Evolutionary conservation across 2,888 invertebrate genomes (phyloP), one percentile per base, ranked within the genome.

Genomic region (Aromia moschata): DNA sequence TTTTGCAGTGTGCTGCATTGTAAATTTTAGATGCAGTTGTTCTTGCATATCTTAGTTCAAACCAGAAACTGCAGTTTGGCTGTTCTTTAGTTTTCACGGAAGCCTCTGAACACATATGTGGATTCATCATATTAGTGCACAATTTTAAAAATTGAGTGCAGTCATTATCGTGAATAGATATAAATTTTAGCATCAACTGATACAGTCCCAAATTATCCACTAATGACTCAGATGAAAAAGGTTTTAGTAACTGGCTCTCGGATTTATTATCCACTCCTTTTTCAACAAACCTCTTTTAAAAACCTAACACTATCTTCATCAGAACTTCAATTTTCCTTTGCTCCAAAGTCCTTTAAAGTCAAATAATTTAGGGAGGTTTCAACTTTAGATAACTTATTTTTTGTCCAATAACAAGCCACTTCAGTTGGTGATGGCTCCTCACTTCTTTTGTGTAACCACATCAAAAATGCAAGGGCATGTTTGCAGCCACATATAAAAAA

Each of bases 381-480:
- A 25, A 4, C 25, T 9, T 5, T 5, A 25, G 10, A 41, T 4
- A 57, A 33, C 20, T 12, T 25, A 44, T 38, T 16, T 25, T 56
- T 60, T 33, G 31, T 31, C 64, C 65, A 65, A 37, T 64, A 67
- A 38, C 54, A 64, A 36, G 33, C 37, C 1, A 57, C 44, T 49
- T 43, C 45, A 30, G 64, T 65, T 10, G 33, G 9, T 31, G 69
- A 60, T 18, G 64, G 65, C 44, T 69, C 65, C 51, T 64, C 65
- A 56, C 57, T 61, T 15, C 67, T 44, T 20, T 66, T 47, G 46
- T 69, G 68, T 1, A 70, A 18, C 67, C 69, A 66, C 59, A 62
- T 62, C 18, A 64, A 36, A 54, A 68, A 70, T 16, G 68, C 64
- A 11, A 64, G 33, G 17, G 64, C 56, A 56, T 67, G 65, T 31